phyloP scores from a whole-genome alignment of 2,797 vertebrate genomes.

The Hemibagrus guttatus region DNA sequence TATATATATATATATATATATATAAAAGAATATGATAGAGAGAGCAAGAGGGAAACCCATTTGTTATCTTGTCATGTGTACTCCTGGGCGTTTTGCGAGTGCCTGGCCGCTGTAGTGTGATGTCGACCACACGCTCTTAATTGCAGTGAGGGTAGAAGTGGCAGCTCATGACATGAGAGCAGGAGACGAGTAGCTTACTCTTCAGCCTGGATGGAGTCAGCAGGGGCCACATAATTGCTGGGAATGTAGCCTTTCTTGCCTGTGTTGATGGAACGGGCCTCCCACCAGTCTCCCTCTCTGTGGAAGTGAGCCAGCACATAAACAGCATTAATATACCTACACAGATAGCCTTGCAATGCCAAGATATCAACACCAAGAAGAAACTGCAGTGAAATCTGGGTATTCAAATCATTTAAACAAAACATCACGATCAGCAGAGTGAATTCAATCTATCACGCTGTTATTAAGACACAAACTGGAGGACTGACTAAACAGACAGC shows the following conservation, averaged over 20 bases:
- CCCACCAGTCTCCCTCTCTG: constrained; percentile 99
- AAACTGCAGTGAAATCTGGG: not conserved
- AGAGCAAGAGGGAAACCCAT: constrained; percentile 22
- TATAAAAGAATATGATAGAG: not conserved
- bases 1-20: too few relatives aligned
- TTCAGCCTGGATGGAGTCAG: constrained; percentile 98
- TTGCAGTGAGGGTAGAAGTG: constrained; percentile 34
- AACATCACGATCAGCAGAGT: constrained; percentile 14
- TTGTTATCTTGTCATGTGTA: constrained; percentile 45
- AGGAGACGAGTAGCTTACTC: constrained; percentile 80
- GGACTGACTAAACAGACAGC: constrained; percentile 64
- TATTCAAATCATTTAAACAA: constrained; percentile 25
- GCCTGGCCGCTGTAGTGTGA: constrained; percentile 22
- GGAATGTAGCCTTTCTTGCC: constrained; percentile 97
- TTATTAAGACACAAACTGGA: constrained; percentile 33
- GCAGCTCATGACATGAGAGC: constrained; percentile 48
- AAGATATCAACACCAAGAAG: constrained; percentile 6
- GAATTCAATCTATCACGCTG: not conserved
- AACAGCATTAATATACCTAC: constrained; percentile 1
- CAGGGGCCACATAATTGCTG: constrained; percentile 98
- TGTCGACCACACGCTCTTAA: constrained; percentile 46
- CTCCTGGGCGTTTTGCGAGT: constrained; percentile 32
- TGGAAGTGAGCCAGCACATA: constrained; percentile 40
- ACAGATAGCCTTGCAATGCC: not conserved
- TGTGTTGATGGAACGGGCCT: constrained; percentile 95